Conservation (phyloP, 2,888 invertebrate species). For the Cheilosia vulpina region DNA sequence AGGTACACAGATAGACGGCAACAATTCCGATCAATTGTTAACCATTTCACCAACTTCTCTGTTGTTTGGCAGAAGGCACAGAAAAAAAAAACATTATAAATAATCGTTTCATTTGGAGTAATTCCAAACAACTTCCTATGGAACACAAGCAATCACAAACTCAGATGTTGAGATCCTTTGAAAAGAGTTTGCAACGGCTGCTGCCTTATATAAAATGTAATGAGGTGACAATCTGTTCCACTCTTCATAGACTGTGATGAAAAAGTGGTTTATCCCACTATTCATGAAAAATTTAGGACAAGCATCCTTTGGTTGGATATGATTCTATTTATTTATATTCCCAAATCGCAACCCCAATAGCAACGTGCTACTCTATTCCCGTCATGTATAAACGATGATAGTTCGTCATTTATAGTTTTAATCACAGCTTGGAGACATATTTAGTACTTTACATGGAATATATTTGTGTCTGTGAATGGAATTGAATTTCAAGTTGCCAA, state of each 20-base stretch:
- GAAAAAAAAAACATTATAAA: constrained; percentile 34
- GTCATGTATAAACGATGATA: constrained; percentile 45
- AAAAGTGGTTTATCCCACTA: constrained; percentile 7
- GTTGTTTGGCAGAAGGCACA: constrained; percentile 21
- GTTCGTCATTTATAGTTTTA: constrained; percentile 44
- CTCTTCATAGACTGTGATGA: constrained; percentile 34
- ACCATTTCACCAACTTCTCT: constrained; percentile 48
- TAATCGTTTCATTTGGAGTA: constrained; percentile 66
- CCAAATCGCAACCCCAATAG: background rate
- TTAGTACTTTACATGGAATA: constrained; percentile 26
- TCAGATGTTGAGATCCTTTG: constrained; percentile 11
- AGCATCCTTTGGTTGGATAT: constrained; percentile 31
- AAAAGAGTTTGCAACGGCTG: constrained; percentile 42
- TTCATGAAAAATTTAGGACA: constrained; percentile 29
- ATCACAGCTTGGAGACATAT: constrained; percentile 45
- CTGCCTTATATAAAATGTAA: constrained; percentile 65
- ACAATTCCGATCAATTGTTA: constrained; percentile 66
- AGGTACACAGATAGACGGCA: constrained; percentile 28
- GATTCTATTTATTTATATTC: constrained; percentile 31
- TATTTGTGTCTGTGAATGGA: constrained; percentile 3
- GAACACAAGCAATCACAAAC: background rate
- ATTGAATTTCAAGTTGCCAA: background rate
- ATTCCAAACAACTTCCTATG: constrained; percentile 53
- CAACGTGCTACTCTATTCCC: constrained; percentile 10
- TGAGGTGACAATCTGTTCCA: constrained; percentile 64